Base-by-base conservation (phyloP, 2,797 vertebrate genomes). In the Perodicticus potto region DNA sequence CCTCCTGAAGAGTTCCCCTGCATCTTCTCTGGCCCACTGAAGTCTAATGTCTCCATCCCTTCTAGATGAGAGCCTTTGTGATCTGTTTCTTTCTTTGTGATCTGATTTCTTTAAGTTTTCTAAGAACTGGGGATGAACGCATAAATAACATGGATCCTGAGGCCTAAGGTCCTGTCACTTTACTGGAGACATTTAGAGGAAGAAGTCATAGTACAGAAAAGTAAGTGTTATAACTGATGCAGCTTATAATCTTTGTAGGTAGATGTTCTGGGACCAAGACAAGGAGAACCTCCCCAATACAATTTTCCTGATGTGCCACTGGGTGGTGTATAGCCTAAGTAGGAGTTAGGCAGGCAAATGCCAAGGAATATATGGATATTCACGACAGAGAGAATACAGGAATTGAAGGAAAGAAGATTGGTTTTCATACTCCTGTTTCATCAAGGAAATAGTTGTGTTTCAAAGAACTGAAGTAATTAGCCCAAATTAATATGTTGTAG, bases 391-490 rank as follows among this genome's bases (percentile, higher is more conserved):
- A 80, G 12, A 17, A 27, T 89, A 17, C 23, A 59, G 1, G 83
- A 61, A 85, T 55, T 23, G n/a, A 43, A 70, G 43, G 7, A 74
- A 53, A 8, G n/a, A 20, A 87, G 17, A 37, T 7, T n/a, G 73
- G 20, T 80, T 22, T 89, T 92, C 80, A 63, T n/a, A 59, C 22
- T 67, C 20, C 29, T 19, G 80, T 45, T 81, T 85, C 37, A 85
- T 34, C 63, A 49, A 93, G 57, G 83, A 91, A 61, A 29, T 74
- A 77, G 74, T 49, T 65, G 72, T 80, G 32, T 89, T 91, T 91
- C 74, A 86, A 91, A 93, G 55, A 69, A 88, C 34, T 69, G 17
- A 74, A 86, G 13, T 81, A 77, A 67, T 43, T 49, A 86, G 80
- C 19, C 3, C 27, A 91, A 34, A 63, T 43, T n/a, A 90, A 49